Evolutionary conservation across 2,888 invertebrate genomes (phyloP).

Genomic region (Lithosia quadra): DNA sequence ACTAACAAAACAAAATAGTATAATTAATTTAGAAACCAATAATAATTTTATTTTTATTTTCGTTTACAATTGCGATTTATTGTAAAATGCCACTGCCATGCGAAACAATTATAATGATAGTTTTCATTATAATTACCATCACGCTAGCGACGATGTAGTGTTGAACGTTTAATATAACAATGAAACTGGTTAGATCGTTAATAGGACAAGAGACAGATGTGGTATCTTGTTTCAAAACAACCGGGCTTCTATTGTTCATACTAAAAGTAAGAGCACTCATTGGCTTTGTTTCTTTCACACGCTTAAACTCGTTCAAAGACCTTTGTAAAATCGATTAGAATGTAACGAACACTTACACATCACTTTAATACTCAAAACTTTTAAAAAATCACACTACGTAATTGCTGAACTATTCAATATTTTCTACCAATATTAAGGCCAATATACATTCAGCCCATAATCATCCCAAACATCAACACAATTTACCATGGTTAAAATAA

Average conservation of each 20-base stretch:
- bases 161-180: slow-evolving; percentile 43
- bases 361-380: background rate
- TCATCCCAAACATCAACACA: too few species aligned
- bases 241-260: slow-evolving; percentile 61
- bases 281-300: slow-evolving; percentile 50
- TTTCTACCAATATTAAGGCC: background rate
- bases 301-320: slow-evolving; percentile 51
- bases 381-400: background rate
- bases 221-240: slow-evolving; percentile 66
- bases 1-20: background rate
- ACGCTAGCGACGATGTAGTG: slow-evolving; percentile 61
- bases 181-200: slow-evolving; percentile 56
- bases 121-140: slow-evolving; percentile 38
- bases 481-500: too few species aligned
- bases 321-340: slow-evolving; percentile 20
- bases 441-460: too few species aligned
- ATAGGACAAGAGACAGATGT: slow-evolving; percentile 61
- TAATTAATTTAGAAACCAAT: background rate
- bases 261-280: slow-evolving; percentile 58
- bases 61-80: slow-evolving; percentile 21
- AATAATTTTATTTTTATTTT: background rate
- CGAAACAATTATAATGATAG: slow-evolving; percentile 34
- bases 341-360: background rate
- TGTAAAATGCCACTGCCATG: slow-evolving; percentile 13
- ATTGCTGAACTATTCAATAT: background rate